Conservation (phyloP, 2,888 invertebrate species). For the Nebria brevicollis region DNA sequence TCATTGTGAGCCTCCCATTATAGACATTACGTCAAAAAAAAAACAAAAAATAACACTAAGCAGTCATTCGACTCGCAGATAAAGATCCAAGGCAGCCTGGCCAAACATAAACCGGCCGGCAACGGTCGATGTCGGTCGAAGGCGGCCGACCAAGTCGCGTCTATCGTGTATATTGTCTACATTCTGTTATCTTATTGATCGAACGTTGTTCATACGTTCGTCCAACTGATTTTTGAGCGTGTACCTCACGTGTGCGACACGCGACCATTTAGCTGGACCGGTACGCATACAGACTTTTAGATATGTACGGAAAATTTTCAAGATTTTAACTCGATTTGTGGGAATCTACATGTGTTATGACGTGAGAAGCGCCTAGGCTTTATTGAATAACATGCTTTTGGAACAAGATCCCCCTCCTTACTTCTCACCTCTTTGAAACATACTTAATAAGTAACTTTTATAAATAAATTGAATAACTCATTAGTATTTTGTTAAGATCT, state of each 20-base stretch:
- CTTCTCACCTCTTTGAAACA: too few relatives aligned
- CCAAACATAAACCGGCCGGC: constrained; percentile 3
- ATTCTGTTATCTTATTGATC: constrained; percentile 46
- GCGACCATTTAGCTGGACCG: background rate
- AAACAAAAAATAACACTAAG: constrained; percentile 24
- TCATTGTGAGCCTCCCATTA: constrained; percentile 33
- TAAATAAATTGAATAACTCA: too few relatives aligned
- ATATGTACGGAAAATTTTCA: constrained; percentile 40
- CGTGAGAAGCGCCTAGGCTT: background rate
- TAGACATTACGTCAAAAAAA: constrained; percentile 26
- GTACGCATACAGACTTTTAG: constrained; percentile 23
- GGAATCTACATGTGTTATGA: background rate
- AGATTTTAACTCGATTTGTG: constrained; percentile 24
- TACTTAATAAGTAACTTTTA: too few relatives aligned
- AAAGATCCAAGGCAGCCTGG: constrained; percentile 39
- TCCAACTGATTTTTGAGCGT: constrained; percentile 4
- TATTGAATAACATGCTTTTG: background rate
- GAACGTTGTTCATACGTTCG: constrained; percentile 25
- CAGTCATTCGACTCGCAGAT: constrained; percentile 37
- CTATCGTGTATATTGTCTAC: background rate
- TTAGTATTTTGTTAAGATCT: too few relatives aligned
- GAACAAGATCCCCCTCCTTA: too few relatives aligned
- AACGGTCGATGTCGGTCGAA: constrained; percentile 9
- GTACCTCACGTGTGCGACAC: background rate
- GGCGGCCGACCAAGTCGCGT: constrained; percentile 14